Conservation (phyloP, 2,888 invertebrate species). For the Meloe dianella region DNA sequence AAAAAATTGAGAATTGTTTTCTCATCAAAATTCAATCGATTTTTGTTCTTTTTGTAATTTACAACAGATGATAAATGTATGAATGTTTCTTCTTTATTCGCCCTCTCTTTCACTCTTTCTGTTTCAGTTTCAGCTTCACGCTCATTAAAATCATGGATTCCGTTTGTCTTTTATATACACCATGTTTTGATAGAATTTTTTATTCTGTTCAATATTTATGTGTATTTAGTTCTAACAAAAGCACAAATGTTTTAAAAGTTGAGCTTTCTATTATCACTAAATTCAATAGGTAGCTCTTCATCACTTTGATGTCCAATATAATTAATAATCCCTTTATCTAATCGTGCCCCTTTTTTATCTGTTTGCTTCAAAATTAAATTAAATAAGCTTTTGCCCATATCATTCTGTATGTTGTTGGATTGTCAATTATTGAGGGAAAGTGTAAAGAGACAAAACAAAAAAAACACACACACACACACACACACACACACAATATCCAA, state of each 20-base stretch:
- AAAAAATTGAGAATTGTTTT: background rate
- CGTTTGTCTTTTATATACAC: background rate
- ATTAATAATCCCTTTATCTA: background rate
- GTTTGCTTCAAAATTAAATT: background rate
- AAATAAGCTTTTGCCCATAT: background rate
- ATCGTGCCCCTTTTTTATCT: background rate
- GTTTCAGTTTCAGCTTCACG: background rate
- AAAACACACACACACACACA: too few species aligned
- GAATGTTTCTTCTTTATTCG: background rate
- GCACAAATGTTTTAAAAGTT: background rate
- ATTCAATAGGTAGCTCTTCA: background rate
- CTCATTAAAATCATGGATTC: background rate
- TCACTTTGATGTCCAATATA: background rate
- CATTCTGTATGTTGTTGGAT: background rate
- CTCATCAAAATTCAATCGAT: constrained; percentile 7
- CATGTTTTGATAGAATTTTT: background rate
- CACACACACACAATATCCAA: too few species aligned
- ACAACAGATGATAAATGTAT: background rate
- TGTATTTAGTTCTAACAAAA: background rate
- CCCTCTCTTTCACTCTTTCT: background rate
- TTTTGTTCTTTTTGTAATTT: background rate
- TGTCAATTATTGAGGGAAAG: background rate
- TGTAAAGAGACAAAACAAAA: background rate
- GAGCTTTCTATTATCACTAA: background rate
- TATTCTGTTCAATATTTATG: background rate